Conservation (phyloP, 2,888 invertebrate genomes). For the Rotaria socialis region DNA sequence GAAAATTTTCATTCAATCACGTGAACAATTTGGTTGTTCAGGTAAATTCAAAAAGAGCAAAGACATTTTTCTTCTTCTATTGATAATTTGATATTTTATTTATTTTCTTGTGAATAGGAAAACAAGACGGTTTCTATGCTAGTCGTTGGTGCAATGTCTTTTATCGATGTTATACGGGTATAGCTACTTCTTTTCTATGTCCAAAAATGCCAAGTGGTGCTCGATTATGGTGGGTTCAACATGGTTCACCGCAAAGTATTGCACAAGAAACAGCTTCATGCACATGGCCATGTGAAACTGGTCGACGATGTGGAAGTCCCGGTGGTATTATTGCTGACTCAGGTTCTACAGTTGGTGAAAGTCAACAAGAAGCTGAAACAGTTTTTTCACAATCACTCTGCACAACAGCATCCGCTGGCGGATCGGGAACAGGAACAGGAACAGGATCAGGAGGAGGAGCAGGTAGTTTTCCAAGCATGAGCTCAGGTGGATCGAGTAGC, state of each 20-base stretch:
- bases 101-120: neutral
- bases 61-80: neutral
- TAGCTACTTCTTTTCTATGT: conserved; percentile 43
- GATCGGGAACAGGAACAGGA: neutral
- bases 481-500: neutral
- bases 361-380: conserved; percentile 39
- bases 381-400: conserved; percentile 38
- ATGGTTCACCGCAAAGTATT: conserved; percentile 42
- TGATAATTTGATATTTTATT: neutral
- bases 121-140: conserved; percentile 44
- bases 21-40: conserved; percentile 41
- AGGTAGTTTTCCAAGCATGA: neutral
- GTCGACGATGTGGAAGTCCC: conserved; percentile 35
- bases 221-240: conserved; percentile 46
- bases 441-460: neutral
- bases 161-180: conserved; percentile 45
- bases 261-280: conserved; percentile 42
- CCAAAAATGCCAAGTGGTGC: conserved; percentile 44
- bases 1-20: conserved; percentile 42
- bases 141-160: conserved; percentile 47
- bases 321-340: conserved; percentile 43
- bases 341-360: conserved; percentile 33
- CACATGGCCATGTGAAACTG: conserved; percentile 46
- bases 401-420: neutral
- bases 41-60: neutral